Conservation (phyloP, 64 coral and sea anemone species). For the Acropora tenuis region DNA sequence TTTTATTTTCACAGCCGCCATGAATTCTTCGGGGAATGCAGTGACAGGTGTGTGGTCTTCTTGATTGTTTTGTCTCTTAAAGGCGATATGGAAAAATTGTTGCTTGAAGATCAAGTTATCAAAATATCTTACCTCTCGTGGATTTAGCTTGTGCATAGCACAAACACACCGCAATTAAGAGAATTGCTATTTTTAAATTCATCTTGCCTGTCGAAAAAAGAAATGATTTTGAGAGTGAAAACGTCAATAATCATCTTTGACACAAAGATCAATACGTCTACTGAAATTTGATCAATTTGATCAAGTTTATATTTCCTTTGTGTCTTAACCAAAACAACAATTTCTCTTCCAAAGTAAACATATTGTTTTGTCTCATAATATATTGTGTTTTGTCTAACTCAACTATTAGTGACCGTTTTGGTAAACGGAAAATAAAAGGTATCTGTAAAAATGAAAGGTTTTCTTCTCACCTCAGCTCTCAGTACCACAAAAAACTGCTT, state of each 20-base stretch:
- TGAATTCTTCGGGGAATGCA: too few relatives aligned
- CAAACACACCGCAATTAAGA: not conserved
- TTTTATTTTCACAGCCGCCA: too few relatives aligned
- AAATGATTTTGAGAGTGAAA: too few relatives aligned
- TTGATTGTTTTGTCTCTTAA: too few relatives aligned
- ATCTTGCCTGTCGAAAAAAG: not conserved
- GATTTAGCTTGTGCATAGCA: constrained; percentile 45
- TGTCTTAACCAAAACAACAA: not conserved
- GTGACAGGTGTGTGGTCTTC: not conserved
- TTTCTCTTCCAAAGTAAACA: not conserved
- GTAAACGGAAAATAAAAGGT: not conserved
- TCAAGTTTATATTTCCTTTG: not conserved
- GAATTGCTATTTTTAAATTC: constrained; percentile 13
- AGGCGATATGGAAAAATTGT: not conserved
- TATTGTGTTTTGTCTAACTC: not conserved
- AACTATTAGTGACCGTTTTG: not conserved
- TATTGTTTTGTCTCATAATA: not conserved
- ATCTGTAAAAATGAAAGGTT: not conserved
- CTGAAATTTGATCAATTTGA: not conserved
- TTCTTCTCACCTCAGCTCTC: not conserved
- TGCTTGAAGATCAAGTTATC: not conserved
- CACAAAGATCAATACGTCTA: too few relatives aligned
- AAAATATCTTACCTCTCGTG: constrained; percentile 11
- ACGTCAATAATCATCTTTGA: too few relatives aligned
- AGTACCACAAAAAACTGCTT: not conserved